Evolutionary conservation across 2,797 vertebrate species (phyloP).

Genomic region (Syngnathus rostellatus): DNA sequence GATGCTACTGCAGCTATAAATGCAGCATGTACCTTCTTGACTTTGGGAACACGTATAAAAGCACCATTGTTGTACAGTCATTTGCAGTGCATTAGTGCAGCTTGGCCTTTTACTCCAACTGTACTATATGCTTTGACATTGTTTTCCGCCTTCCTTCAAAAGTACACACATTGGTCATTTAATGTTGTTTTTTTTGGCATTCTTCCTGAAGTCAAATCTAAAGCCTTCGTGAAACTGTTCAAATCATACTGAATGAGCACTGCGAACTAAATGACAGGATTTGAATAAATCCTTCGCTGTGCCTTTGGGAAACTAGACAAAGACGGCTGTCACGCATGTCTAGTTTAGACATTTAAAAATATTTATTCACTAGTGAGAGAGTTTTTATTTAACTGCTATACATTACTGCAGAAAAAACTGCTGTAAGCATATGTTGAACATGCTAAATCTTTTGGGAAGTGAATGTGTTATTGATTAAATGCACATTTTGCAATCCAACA

Average conservation of each 20-base stretch:
- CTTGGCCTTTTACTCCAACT: neutral
- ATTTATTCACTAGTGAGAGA: constrained; percentile 5
- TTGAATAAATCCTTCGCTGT: constrained; percentile 49
- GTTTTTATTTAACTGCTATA: neutral
- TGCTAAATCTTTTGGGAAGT: neutral
- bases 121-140: neutral
- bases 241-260: constrained; percentile 35
- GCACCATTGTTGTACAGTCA: neutral
- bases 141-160: constrained; percentile 17
- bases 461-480: neutral
- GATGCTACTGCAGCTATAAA: neutral
- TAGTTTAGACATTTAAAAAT: constrained; percentile 18
- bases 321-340: constrained; percentile 18
- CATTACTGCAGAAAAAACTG: neutral
- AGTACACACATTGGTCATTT: neutral
- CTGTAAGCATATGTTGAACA: neutral
- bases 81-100: neutral
- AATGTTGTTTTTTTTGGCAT: constrained; percentile 22
- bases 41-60: neutral
- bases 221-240: constrained; percentile 40
- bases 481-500: neutral
- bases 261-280: constrained; percentile 43
- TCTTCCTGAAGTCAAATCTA: constrained; percentile 28
- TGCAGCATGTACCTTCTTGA: neutral
- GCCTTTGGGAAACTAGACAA: constrained; percentile 30